These are phyloP conservation scores for Clarias magur DNA, from an alignment of 2,113 vertebrate genomes.

Conservation along the genomic window DNA sequence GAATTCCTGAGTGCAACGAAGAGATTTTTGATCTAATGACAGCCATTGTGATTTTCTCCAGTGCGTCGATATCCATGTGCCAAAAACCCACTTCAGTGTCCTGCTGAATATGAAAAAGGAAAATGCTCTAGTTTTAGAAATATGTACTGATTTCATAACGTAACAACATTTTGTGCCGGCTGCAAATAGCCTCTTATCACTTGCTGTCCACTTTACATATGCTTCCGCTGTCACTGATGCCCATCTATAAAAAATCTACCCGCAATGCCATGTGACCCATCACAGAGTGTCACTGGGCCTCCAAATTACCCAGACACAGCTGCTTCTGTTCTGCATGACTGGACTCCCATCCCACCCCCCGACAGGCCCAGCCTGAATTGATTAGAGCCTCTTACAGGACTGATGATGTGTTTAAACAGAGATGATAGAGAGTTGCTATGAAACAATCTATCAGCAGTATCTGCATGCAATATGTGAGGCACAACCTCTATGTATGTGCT, in stretches of 20 bases:
- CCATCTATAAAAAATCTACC: slow-evolving; percentile 60
- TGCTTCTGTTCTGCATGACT: slow-evolving; percentile 62
- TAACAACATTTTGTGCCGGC: neutral
- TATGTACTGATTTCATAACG: neutral
- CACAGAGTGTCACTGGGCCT: slow-evolving; percentile 62
- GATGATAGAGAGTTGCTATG: slow-evolving; percentile 58
- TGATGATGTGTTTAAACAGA: slow-evolving; percentile 70
- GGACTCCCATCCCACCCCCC: slow-evolving; percentile 41
- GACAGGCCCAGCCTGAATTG: slow-evolving; percentile 62
- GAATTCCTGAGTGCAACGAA: neutral
- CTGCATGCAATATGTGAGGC: slow-evolving; percentile 50
- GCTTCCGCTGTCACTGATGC: slow-evolving; percentile 57
- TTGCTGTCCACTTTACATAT: slow-evolving; percentile 24
- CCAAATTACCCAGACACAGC: slow-evolving; percentile 69
- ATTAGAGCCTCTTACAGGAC: slow-evolving; percentile 65
- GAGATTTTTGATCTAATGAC: neutral
- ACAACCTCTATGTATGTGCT: neutral
- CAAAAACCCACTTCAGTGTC: neutral
- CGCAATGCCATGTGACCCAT: slow-evolving; percentile 68
- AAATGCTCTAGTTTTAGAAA: neutral
- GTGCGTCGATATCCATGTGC: neutral
- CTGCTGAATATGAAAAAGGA: neutral
- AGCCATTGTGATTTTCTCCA: neutral
- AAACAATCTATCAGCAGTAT: slow-evolving; percentile 53
- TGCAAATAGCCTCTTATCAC: slow-evolving; percentile 29